These are phyloP conservation scores for Aricia agestis DNA, from an alignment of 1,140 invertebrate species.

Conservation along the genomic window DNA sequence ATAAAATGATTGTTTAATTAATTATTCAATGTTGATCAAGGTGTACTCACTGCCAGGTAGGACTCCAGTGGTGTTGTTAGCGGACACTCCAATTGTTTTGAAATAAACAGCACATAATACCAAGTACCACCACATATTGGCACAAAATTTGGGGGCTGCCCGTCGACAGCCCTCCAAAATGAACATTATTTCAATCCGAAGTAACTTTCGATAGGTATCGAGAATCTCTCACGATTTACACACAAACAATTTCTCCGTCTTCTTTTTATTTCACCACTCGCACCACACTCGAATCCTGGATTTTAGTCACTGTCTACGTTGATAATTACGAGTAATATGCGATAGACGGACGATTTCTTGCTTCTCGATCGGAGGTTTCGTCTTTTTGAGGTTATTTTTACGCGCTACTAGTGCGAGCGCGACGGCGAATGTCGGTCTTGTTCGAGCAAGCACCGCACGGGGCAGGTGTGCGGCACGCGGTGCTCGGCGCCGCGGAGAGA, in stretches of 20 bases:
- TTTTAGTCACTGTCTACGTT: constrained; percentile 49
- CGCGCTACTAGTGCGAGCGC: constrained; percentile 68
- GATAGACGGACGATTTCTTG: constrained; percentile 55
- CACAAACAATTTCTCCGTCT: constrained; percentile 34
- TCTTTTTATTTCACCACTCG: constrained; percentile 37
- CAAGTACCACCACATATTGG: constrained; percentile 69
- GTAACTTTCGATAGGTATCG: constrained; percentile 68
- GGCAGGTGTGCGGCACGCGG: constrained; percentile 48
- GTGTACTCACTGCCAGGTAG: constrained; percentile 46
- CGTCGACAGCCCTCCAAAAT: constrained; percentile 70
- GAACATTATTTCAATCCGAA: constrained; percentile 54
- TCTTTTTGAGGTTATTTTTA: constrained; percentile 67
- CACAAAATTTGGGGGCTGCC: constrained; percentile 70
- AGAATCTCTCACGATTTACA: constrained; percentile 51
- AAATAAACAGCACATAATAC: constrained; percentile 60
- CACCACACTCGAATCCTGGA: constrained; percentile 37
- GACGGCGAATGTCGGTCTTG: constrained; percentile 58
- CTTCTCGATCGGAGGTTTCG: constrained; percentile 48
- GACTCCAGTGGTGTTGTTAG: constrained; percentile 46
- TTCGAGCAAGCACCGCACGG: constrained; percentile 31
- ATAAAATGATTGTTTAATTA: neutral
- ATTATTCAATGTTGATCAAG: constrained; percentile 2
- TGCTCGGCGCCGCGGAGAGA: constrained; percentile 44
- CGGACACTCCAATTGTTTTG: constrained; percentile 53
- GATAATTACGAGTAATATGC: constrained; percentile 43